phyloP scores from a whole-genome alignment of 2,888 invertebrate species.

The Bruchidius siliquastri region DNA sequence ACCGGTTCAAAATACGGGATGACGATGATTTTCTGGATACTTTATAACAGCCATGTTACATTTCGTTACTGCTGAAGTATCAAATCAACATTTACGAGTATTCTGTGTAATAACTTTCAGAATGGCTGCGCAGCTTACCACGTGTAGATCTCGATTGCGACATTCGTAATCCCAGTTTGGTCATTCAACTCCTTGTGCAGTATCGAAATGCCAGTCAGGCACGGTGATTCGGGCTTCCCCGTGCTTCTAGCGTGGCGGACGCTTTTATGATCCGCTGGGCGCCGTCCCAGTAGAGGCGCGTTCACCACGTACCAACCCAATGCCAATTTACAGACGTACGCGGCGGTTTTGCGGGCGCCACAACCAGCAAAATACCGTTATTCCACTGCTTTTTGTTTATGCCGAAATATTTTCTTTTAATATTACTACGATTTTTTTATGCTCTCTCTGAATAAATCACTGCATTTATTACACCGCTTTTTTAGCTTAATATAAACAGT shows the following conservation, averaged over 20 bases:
- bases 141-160: not conserved
- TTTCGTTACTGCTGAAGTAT: no score
- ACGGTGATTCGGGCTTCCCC: not conserved
- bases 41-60: no score
- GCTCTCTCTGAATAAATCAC: no score
- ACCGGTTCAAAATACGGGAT: no score
- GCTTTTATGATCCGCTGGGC: constrained; percentile 31
- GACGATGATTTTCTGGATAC: no score
- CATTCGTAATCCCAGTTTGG: not conserved
- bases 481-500: no score
- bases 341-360: constrained; percentile 15
- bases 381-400: not conserved
- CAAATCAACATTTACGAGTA: no score
- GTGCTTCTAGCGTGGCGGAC: constrained; percentile 13
- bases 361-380: not conserved
- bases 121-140: not conserved
- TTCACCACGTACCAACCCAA: constrained; percentile 36
- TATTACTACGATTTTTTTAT: no score
- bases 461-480: no score
- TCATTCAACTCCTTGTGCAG: not conserved
- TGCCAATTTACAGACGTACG: constrained; percentile 31
- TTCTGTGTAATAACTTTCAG: not conserved
- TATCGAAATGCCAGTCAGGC: not conserved
- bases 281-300: constrained; percentile 36
- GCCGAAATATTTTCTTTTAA: no score